These are phyloP conservation scores for Aphodius granarius DNA, from an alignment of 2,888 invertebrate genomes.

Conservation along the genomic window DNA sequence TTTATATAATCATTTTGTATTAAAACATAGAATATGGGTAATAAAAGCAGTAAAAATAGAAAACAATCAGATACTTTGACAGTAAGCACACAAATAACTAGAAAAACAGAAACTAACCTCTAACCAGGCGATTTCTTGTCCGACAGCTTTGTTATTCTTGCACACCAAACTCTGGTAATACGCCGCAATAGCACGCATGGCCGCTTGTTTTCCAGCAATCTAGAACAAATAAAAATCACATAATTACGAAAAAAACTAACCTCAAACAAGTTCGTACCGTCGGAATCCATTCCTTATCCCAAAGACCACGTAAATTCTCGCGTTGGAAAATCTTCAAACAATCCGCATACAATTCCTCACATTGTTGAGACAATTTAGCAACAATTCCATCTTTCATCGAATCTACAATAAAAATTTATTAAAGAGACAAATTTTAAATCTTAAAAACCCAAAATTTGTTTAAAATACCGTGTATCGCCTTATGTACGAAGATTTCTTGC, in stretches of 20 bases:
- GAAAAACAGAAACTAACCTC: conserved; percentile 54
- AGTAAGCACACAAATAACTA: no score
- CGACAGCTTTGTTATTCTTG: conserved; percentile 75
- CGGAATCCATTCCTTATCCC: conserved; percentile 88
- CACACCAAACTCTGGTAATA: conserved; percentile 86
- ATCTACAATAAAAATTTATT: conserved; percentile 58
- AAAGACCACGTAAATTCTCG: conserved; percentile 78
- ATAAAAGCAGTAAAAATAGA: no score
- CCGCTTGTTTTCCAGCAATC: conserved; percentile 85
- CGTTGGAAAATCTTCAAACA: conserved; percentile 84
- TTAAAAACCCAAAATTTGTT: conserved; percentile 31
- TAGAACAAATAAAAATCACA: conserved; percentile 44
- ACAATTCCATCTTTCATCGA: conserved; percentile 93
- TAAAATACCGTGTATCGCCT: conserved; percentile 87
- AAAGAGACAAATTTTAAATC: background rate
- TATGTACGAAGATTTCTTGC: conserved; percentile 95
- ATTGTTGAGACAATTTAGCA: conserved; percentile 89
- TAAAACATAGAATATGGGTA: no score
- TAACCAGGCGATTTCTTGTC: conserved; percentile 89
- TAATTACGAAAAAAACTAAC: conserved; percentile 9
- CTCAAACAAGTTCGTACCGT: conserved; percentile 57
- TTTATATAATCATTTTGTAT: no score
- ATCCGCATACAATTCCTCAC: conserved; percentile 93
- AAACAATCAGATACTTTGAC: background rate
- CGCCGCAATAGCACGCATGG: conserved; percentile 86